These are phyloP conservation scores for Sesamia nonagrioides DNA, from an alignment of 1,140 invertebrate species.

Conservation along the genomic window DNA sequence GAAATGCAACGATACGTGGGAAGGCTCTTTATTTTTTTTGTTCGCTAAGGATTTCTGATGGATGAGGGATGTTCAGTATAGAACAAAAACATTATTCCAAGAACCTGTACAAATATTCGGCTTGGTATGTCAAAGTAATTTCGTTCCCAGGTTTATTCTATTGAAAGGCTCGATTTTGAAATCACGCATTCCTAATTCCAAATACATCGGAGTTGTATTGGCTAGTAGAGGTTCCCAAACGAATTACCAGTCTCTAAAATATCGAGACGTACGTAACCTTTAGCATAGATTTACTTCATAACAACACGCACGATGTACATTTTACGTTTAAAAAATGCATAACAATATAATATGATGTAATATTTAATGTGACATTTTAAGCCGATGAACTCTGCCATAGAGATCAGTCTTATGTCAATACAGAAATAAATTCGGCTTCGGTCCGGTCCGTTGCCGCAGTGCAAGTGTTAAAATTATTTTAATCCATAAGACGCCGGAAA, in stretches of 20 bases:
- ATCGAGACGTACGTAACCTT: slow-evolving; percentile 36
- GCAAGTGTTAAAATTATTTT: slow-evolving; percentile 2
- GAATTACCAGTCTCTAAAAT: slow-evolving; percentile 41
- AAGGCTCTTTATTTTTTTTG: slow-evolving; percentile 16
- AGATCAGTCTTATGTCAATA: slow-evolving; percentile 39
- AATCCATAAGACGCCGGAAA: neutral
- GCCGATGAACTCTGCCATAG: slow-evolving; percentile 29
- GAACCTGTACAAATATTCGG: slow-evolving; percentile 22
- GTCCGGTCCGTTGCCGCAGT: slow-evolving; percentile 2
- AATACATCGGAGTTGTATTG: slow-evolving; percentile 15
- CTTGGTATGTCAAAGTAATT: slow-evolving; percentile 42
- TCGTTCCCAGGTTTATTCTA: slow-evolving; percentile 33
- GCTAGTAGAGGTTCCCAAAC: slow-evolving; percentile 5
- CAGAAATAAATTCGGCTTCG: slow-evolving; percentile 6
- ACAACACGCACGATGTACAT: slow-evolving; percentile 9
- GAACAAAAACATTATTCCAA: slow-evolving; percentile 21
- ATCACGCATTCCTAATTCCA: slow-evolving; percentile 41
- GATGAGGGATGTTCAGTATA: slow-evolving; percentile 6
- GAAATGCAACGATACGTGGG: slow-evolving; percentile 33
- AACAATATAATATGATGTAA: slow-evolving; percentile 4
- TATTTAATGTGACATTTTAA: slow-evolving; percentile 24
- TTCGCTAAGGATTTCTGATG: slow-evolving; percentile 12
- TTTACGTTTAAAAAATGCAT: slow-evolving; percentile 35
- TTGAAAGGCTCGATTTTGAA: slow-evolving; percentile 40
- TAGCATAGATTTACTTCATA: slow-evolving; percentile 42